These are phyloP conservation scores for Galaxias olidus DNA, from an alignment of 2,797 vertebrate genomes.

Conservation along the genomic window DNA sequence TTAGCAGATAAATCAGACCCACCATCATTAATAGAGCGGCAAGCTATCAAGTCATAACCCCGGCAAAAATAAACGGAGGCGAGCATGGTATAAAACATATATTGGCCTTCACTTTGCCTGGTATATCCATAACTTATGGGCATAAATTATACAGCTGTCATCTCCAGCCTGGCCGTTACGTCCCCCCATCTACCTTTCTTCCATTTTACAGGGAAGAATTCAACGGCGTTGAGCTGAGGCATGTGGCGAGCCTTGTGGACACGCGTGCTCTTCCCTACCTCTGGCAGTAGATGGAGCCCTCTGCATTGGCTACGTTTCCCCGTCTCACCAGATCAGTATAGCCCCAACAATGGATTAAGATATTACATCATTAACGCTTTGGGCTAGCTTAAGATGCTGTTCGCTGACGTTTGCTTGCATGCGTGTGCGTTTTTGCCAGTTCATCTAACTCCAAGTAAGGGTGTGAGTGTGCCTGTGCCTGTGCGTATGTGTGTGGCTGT, in stretches of 20 bases:
- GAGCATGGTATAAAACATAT: slow-evolving; percentile 71
- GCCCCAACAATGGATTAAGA: slow-evolving; percentile 1
- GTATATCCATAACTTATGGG: slow-evolving; percentile 69
- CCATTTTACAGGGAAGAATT: slow-evolving; percentile 36
- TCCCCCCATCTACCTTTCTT: slow-evolving; percentile 38
- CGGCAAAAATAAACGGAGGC: slow-evolving; percentile 67
- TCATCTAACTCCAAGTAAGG: too few relatives aligned
- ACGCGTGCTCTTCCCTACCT: slow-evolving; percentile 21
- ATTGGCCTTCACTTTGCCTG: slow-evolving; percentile 71
- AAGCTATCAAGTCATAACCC: slow-evolving; percentile 74
- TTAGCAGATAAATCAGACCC: slow-evolving; percentile 67
- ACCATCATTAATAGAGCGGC: slow-evolving; percentile 71
- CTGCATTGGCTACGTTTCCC: slow-evolving; percentile 53
- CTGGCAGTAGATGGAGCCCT: slow-evolving; percentile 70
- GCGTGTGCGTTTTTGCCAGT: background rate
- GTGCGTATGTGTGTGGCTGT: background rate
- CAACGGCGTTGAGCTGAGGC: slow-evolving; percentile 39
- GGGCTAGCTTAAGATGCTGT: background rate
- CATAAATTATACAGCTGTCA: slow-evolving; percentile 60
- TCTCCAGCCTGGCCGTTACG: slow-evolving; percentile 29
- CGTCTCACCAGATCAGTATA: background rate
- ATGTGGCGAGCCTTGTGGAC: slow-evolving; percentile 3
- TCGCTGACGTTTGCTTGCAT: background rate
- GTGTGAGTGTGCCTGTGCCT: background rate
- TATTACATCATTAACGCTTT: slow-evolving; percentile 67